Evolutionary conservation across 2,888 invertebrate species (phyloP), one percentile per base, ranked within the genome.

Genomic region (Cartodere bifasciata): DNA sequence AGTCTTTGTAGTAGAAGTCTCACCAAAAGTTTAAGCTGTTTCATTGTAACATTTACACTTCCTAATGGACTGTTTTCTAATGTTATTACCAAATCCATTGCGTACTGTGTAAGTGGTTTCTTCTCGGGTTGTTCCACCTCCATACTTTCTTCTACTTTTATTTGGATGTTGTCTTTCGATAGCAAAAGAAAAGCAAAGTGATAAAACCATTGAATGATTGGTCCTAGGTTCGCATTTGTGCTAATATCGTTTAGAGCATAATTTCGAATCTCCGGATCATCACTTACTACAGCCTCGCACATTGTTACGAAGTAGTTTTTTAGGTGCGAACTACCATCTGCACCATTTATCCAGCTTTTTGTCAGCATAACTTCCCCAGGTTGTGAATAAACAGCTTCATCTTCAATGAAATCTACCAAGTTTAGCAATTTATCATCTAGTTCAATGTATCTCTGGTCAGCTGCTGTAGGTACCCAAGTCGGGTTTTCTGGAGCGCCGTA

Each of bases 121-220:
- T n/a, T n/a, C n/a, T n/a, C n/a, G n/a, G n/a, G n/a, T n/a, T n/a
- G n/a, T n/a, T n/a, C n/a, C n/a, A n/a, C n/a, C n/a, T n/a, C n/a
- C n/a, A n/a, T n/a, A n/a, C n/a, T n/a, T n/a, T n/a, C n/a, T n/a
- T n/a, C n/a, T n/a, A n/a, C n/a, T n/a, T n/a, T n/a, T n/a, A n/a
- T n/a, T 34, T 58, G 56, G 3, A 56, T 56, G 12, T 56, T 50
- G 39, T 72, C 70, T 43, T 72, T 72, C 23, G 68, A 71, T 1
- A 73, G 49, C 2, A 72, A 63, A 22, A 71, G 47, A 13, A 71
- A 70, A 1, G 68, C 68, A 42, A 72, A 53, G 47, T 70, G 68
- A 48, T 72, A 71, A 27, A 72, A 63, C 53, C 71, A 71, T 9
- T 71, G 68, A 31, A 68, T 65, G 40, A 72, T 68, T 0, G 70